Evolutionary conservation across 2,888 invertebrate genomes (phyloP).

Genomic region (Polydrusus tereticollis): DNA sequence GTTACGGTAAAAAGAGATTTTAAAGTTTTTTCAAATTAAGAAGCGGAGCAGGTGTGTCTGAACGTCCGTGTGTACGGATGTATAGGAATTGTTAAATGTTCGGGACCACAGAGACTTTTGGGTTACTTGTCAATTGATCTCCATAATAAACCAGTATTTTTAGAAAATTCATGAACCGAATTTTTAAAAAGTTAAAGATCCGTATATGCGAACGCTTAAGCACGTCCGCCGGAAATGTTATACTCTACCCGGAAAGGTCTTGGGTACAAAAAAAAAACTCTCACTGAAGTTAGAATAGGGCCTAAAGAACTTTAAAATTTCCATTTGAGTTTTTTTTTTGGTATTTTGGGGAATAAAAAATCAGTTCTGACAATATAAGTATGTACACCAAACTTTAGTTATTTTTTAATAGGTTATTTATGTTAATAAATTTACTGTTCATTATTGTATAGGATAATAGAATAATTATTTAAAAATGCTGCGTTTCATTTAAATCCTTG

Average conservation of each 20-base stretch:
- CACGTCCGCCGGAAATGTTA: background rate
- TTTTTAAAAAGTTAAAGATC: background rate
- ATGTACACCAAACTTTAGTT: slow-evolving; percentile 23
- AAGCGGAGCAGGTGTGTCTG: background rate
- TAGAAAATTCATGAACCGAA: no score
- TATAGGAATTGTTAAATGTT: background rate
- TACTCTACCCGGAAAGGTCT: no score
- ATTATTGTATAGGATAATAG: slow-evolving; percentile 25
- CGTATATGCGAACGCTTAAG: background rate
- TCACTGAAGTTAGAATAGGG: background rate
- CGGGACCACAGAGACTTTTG: background rate
- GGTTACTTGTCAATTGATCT: no score
- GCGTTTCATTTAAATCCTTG: slow-evolving; percentile 1
- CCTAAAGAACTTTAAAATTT: slow-evolving; percentile 1
- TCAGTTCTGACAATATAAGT: slow-evolving; percentile 1
- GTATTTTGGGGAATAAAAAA: slow-evolving; percentile 14
- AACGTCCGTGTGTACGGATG: background rate
- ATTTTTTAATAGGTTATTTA: slow-evolving; percentile 25
- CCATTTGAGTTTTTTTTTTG: background rate
- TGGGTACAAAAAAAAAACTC: background rate
- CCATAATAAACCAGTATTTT: no score
- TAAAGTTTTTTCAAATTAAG: background rate
- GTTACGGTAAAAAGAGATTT: background rate
- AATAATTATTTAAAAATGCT: slow-evolving; percentile 17
- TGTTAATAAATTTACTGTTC: slow-evolving; percentile 24